Evolutionary conservation across 1,140 invertebrate genomes (phyloP), one percentile per base, ranked within the genome.

Genomic region (Drosophila teissieri): DNA sequence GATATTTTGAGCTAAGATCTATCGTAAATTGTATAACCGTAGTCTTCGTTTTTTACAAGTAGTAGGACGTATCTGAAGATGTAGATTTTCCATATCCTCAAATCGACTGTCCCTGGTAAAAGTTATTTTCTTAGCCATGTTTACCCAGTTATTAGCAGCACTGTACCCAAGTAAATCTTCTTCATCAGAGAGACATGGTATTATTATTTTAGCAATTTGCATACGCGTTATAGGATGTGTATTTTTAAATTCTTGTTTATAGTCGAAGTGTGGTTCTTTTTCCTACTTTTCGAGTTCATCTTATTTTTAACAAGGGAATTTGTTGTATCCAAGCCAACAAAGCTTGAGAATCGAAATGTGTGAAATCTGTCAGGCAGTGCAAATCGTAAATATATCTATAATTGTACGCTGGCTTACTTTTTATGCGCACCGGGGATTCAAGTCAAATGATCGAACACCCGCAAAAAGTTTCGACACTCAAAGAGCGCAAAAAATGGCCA

Each of bases 171-270:
- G 27, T 64, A 31, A 17, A 17, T 64, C 64, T 82, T 79, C 44
- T 24, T 57, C 45, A 19, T 22, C 37, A 37, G 2, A 56, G 10
- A 53, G 55, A 63, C 45, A 53, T 44, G 69, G 76, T 88, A 83
- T 82, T 82, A 88, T 82, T 57, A 69, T 65, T 49, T 76, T 79
- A 88, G 63, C 75, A 86, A 86, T 88, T 86, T 78, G 78, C 78
- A 85, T 40, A 27, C 19, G 56, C 24, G 27, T 53, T 69, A 61
- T 53, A 49, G 24, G 19, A 58, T 45, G 52, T 65, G 48, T 86
- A 88, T 86, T 83, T 86, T 69, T 83, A 86, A 88, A 79, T 55
- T 62, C 61, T 76, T 84, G 76, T 80, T 76, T 80, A 80, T 72
- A 61, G 44, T 49, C 46, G 52, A 27, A 24, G 37, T 44, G 64